Percentiles rank a stretch among this genome's conserved stretches.
Conservation (phyloP, 2,113 vertebrate species). For the Phasianus colchicus region DNA sequence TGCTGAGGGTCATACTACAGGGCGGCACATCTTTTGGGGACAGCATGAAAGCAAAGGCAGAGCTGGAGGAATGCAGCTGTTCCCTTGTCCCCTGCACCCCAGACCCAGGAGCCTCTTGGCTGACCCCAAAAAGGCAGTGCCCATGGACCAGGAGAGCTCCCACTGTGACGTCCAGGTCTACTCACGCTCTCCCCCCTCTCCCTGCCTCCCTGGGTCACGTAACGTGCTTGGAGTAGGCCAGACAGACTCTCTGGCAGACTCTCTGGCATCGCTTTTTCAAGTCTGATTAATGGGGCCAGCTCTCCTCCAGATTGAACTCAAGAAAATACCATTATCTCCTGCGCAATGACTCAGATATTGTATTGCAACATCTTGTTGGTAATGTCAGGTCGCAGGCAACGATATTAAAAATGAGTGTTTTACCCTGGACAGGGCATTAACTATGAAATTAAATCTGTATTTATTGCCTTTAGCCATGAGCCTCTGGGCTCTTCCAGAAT, state of each 20-base stretch:
- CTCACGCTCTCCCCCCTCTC: conserved; percentile 11
- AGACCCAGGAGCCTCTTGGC: background rate
- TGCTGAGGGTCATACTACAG: accelerated
- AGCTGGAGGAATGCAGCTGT: background rate
- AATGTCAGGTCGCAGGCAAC: conserved; percentile 70
- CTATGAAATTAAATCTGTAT: conserved; percentile 66
- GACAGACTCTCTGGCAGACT: conserved; percentile 73
- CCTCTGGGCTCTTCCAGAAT: conserved; percentile 61
- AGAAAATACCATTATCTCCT: conserved; percentile 72
- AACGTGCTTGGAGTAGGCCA: conserved; percentile 22
- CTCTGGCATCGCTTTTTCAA: conserved; percentile 59
- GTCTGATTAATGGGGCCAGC: conserved; percentile 70
- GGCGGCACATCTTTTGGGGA: background rate
- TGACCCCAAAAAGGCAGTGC: background rate
- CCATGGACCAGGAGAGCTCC: background rate
- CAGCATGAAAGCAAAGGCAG: background rate
- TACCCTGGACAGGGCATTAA: conserved; percentile 60
- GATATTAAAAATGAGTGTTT: conserved; percentile 73
- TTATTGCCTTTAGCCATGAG: conserved; percentile 68
- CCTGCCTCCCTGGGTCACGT: background rate
- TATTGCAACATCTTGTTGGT: conserved; percentile 73
- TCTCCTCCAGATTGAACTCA: conserved; percentile 69
- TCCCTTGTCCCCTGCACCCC: accelerated
- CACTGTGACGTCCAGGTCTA: background rate
- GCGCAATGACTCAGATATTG: conserved; percentile 68